phyloP scores from a whole-genome alignment of 2,113 vertebrate species.

The Octodon degus region DNA sequence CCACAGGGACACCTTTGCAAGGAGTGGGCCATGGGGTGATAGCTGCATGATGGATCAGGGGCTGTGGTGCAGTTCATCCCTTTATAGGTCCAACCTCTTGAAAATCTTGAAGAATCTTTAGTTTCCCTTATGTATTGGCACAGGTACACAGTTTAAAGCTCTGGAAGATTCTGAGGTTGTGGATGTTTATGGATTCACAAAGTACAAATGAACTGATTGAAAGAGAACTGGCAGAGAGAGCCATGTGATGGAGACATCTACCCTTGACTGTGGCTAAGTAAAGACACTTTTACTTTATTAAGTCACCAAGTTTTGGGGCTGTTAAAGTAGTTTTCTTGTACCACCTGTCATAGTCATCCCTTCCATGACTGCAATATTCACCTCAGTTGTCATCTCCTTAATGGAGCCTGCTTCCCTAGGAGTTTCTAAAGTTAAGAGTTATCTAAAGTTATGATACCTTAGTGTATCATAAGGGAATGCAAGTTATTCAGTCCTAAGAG shows the following conservation, averaged over 20 bases:
- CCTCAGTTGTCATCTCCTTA: not conserved
- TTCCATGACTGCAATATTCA: not conserved
- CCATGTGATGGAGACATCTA: not conserved
- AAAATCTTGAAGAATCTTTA: not conserved
- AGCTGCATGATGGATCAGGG: not conserved
- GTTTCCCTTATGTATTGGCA: not conserved
- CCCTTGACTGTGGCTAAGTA: not conserved
- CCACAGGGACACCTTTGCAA: not conserved
- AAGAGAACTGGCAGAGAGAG: not conserved
- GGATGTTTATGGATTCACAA: not conserved
- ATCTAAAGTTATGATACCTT: not conserved
- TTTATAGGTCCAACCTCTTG: not conserved
- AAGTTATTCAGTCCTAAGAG: not conserved
- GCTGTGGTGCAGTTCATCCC: not conserved
- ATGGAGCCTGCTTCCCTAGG: not conserved
- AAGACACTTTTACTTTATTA: not conserved
- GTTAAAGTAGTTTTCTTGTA: not conserved
- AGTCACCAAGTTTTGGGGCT: not conserved
- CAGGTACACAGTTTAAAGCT: not conserved
- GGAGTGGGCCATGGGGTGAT: not conserved
- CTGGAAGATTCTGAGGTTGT: not conserved
- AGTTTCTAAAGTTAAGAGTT: not conserved
- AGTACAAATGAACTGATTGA: slow-evolving; percentile 3
- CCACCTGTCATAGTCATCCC: not conserved
- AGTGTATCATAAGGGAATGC: not conserved